Evolutionary conservation across 2,797 vertebrate genomes (phyloP), one percentile per base, ranked within the genome.

Genomic region (Tangara arthus): DNA sequence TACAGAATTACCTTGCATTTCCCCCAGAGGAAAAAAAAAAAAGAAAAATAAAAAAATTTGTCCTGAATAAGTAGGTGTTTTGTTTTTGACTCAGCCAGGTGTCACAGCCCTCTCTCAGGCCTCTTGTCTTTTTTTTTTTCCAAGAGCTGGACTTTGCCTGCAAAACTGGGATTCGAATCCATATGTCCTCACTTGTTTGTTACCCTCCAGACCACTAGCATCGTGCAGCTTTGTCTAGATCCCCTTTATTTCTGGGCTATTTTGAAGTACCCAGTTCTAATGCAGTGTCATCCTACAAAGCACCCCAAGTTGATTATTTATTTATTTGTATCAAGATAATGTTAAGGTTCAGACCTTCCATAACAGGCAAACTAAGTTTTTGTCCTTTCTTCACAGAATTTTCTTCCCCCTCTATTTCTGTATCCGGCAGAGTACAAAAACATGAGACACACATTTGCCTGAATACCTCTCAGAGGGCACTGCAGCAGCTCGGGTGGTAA

Each of bases 21-120:
- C 19, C 15, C 8, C 3, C 1, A 10, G 23, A 1, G 0, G 2
- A 2, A 21, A 15, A 7, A 27, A 23, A 21, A 23, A 21, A 42
- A 32, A 6, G 0, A 20, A 30, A 23, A n/a, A 69, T 0, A 57
- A 32, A 6, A 26, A 10, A 11, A 32, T 64, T 72, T 64, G 23
- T 56, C 28, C 75, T 92, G 46, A 56, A 66, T 69, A 59, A 92
- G 44, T 35, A 44, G 30, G 11, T 66, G 56, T 12, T 84, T 82
- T 84, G 13, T 59, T 44, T 89, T 79, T 63, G 28, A 66, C n/a
- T 64, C 44, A 50, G 57, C 7, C 28, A 64, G 30, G 23, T 53
- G 20, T 64, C 68, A 87, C 55, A 34, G 42, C 35, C 61, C 24
- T 76, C 27, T 56, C 28, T 76, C 17, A 32, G 2, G 12, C 57